Evolutionary conservation across 1,140 invertebrate genomes (phyloP), one percentile per base, ranked within the genome.

Genomic region (Drosophila parvula): DNA sequence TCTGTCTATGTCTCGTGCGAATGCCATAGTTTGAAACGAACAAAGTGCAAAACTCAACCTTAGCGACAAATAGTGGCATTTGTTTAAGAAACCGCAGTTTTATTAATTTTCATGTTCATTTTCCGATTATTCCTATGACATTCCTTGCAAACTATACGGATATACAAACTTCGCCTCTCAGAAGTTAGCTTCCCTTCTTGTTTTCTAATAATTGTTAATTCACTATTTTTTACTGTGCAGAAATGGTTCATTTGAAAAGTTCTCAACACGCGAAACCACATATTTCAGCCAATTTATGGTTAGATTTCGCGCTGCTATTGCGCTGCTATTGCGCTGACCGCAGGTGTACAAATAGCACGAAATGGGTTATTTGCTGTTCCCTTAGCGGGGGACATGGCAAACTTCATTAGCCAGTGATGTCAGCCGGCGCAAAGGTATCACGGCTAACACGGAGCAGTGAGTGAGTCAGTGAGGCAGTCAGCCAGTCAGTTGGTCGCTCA

Each of bases 361-460:
- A 22, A 40, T 38, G 18, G 55, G 32, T 28, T 44, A 53, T 69
- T 69, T 69, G 34, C 64, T 28, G 11, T 51, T 64, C 44, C 28
- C 47, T 48, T 64, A 32, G 28, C 34, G 44, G 64, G 44, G 36
- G 11, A 38, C 45, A 5, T 16, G 47, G 27, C 68, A 69, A 71
- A 71, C 65, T 41, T 71, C 65, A 71, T 71, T 71, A 59, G 43
- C 12, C 36, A 71, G 68, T 71, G 68, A 71, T 71, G 64, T 70
- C 68, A 71, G 64, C 51, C 30, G 68, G 28, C 22, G 28, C 18
- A 69, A 48, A 50, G 50, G 74, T 71, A 57, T 27, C n/a, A 16
- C 28, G 56, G 28, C n/a, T 30, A 27, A 32, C 34, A 44, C 38
- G 9, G 34, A 36, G 9, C 50, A 56, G 53, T 75, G 34, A 73